Evolutionary conservation across 2,888 invertebrate genomes (phyloP).

Genomic region (Netelia fuscicornis): DNA sequence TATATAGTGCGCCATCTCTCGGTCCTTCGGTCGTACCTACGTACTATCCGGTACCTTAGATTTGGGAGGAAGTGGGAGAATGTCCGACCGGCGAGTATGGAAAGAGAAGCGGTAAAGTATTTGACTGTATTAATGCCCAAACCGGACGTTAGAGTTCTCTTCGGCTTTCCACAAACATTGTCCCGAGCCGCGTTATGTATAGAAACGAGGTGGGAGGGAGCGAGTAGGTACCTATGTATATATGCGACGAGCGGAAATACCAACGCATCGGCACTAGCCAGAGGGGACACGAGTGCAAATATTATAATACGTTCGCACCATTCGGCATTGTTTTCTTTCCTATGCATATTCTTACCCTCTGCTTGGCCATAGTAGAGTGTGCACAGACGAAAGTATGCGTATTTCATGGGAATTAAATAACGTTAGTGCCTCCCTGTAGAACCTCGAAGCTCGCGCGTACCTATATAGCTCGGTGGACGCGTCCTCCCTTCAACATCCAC

Average conservation of each 20-base stretch:
- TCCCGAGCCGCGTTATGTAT: conserved; percentile 7
- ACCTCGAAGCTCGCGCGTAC: conserved; percentile 36
- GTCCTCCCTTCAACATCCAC: conserved; percentile 18
- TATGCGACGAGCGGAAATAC: conserved; percentile 19
- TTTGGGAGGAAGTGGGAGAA: not conserved
- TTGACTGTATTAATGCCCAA: conserved; percentile 26
- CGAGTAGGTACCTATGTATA: not conserved
- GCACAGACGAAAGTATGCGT: conserved; percentile 64
- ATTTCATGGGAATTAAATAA: conserved; percentile 80
- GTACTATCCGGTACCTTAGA: not conserved
- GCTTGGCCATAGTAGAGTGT: conserved; percentile 18
- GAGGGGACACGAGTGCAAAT: conserved; percentile 57
- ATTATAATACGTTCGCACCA: conserved; percentile 51
- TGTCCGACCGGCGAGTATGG: not conserved
- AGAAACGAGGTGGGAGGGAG: not conserved
- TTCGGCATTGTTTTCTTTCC: conserved; percentile 36
- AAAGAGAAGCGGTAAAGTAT: conserved; percentile 4
- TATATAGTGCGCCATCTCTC: no score
- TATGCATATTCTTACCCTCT: conserved; percentile 33
- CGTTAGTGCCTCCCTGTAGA: conserved; percentile 56
- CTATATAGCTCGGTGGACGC: conserved; percentile 18
- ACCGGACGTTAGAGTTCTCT: conserved; percentile 28
- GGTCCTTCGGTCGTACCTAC: no score
- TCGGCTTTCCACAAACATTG: conserved; percentile 20
- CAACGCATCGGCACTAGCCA: conserved; percentile 38